Percentiles rank a stretch among this genome's conserved stretches.
These are phyloP conservation scores for Drymodes brunneopygia DNA, from an alignment of 2,113 vertebrate species.

Conservation along the genomic window DNA sequence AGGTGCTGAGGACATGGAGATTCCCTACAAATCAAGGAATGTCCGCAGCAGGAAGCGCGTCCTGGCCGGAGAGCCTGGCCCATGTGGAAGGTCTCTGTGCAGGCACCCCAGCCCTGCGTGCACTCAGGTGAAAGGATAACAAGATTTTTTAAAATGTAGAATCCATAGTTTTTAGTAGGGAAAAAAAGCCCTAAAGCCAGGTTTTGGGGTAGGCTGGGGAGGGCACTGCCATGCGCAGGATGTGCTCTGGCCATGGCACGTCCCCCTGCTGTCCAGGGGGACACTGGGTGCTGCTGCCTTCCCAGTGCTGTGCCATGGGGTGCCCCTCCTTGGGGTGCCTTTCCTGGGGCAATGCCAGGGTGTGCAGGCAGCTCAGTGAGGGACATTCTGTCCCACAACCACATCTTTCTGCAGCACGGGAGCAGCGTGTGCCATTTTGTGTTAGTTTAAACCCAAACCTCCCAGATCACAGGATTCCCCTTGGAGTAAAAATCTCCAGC, in stretches of 20 bases:
- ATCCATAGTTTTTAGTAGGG: neutral
- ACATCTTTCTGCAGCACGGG: neutral
- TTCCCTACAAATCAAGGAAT: neutral
- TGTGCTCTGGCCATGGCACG: neutral
- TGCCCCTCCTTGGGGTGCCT: neutral
- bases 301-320: neutral
- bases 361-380: neutral
- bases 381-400: neutral
- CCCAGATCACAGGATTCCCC: neutral
- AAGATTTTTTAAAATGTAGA: neutral
- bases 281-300: neutral
- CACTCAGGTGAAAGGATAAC: neutral
- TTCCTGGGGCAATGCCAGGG: neutral
- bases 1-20: fast-evolving
- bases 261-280: neutral
- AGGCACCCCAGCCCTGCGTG: neutral
- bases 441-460: neutral
- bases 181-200: neutral
- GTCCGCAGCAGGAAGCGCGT: fast-evolving
- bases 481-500: neutral
- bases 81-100: fast-evolving
- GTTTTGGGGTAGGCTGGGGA: neutral
- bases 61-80: neutral
- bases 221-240: neutral
- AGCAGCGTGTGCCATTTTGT: neutral